Conservation (phyloP, 2,888 invertebrate genomes). For the Pammene aurita region DNA sequence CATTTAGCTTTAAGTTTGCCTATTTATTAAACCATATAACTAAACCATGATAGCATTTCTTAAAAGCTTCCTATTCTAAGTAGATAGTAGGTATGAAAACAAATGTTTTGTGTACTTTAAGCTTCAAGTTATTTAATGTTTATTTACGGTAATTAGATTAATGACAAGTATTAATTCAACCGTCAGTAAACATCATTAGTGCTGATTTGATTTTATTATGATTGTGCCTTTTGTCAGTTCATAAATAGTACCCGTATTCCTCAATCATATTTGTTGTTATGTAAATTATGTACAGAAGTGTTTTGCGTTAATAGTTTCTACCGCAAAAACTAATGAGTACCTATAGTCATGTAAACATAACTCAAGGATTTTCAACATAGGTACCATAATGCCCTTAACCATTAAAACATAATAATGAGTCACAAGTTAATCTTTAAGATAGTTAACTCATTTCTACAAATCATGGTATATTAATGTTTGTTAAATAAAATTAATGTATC, state of each 20-base stretch:
- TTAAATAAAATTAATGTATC: slow-evolving; percentile 16
- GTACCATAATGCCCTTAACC: neutral
- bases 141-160: slow-evolving; percentile 21
- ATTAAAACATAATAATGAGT: slow-evolving; percentile 13
- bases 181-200: slow-evolving; percentile 9
- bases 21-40: slow-evolving; percentile 3
- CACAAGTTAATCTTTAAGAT: neutral
- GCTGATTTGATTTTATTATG: neutral
- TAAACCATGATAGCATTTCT: no score
- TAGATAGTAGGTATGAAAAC: no score
- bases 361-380: neutral
- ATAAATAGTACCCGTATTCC: no score
- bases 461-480: neutral
- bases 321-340: slow-evolving; percentile 10
- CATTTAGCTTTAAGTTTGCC: neutral
- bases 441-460: neutral
- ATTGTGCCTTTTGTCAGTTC: neutral
- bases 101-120: neutral
- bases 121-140: slow-evolving; percentile 13
- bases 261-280: no score
- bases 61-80: no score
- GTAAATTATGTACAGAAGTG: no score
- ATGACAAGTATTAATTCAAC: slow-evolving; percentile 33
- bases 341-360: slow-evolving; percentile 2
- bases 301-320: slow-evolving; percentile 9